Base-by-base conservation (phyloP, 2,113 vertebrate genomes). In the Elaphurus davidianus region DNA sequence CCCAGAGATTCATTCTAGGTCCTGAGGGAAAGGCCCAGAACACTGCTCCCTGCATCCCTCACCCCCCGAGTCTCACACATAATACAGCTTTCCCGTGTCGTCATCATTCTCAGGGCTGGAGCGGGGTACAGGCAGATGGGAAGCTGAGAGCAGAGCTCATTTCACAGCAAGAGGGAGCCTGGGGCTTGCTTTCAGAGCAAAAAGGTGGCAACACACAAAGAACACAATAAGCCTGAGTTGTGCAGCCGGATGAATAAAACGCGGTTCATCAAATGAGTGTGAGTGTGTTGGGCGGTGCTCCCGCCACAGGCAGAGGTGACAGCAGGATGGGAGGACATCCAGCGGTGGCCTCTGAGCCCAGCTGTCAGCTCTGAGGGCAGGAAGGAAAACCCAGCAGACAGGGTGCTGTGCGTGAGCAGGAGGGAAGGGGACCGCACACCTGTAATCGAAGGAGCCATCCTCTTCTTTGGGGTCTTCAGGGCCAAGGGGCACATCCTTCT, bases 391-490 rank as follows among this genome's bases (percentile, higher is more conserved):
- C 83, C 33, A 47, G 91, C 30, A 10, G 4, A 90, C 27, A 59
- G 93, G 17, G 93, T 86, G 17, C 62, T 57, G 60, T 0, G 67
- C 54, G 47, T 3, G 15, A 43, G 79, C 60, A 89, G 95, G 97
- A 83, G 85, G 23, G 60, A 16, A 33, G 3, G 30, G n/a, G 95
- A 9, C 43, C 30, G 98, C 99, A 47, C 99, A 99, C 99, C 99
- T 99, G 99, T 99, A 99, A 98, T 99, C 99, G 79, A 99, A 99
- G 0, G 99, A 99, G 57, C 99, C 99, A 0, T 99, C 99, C 78
- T 99, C 99, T 94, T 99, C 99, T 81, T 99, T 99, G 97, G 99
- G 99, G 97, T 99, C 99, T 92, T 99, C 99, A 0, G 99, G 98
- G 13, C 99, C 99, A 79, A 99, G 98, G 0, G 99, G 99, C 13